Evolutionary conservation across 2,888 invertebrate species (phyloP).

Genomic region (Bombylius discolor): DNA sequence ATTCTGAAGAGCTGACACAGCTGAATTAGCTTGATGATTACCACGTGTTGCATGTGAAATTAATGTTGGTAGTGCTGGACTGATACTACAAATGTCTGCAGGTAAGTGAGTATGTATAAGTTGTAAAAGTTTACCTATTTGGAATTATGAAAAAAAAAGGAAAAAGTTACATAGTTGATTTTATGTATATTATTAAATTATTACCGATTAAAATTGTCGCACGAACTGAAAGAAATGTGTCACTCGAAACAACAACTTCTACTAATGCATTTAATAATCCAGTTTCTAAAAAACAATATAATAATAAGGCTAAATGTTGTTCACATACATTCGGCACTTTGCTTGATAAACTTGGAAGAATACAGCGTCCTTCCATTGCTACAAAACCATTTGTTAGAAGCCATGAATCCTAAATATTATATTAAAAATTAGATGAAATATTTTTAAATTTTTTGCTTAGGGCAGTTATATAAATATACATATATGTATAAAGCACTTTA

Average conservation of each 20-base stretch:
- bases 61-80: conserved; percentile 71
- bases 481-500: too few species aligned
- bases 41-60: conserved; percentile 65
- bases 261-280: conserved; percentile 80
- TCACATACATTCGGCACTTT: conserved; percentile 81
- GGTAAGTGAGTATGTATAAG: conserved; percentile 77
- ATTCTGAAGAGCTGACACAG: conserved; percentile 65
- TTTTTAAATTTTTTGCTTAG: too few species aligned
- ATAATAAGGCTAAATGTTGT: conserved; percentile 76
- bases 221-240: conserved; percentile 79
- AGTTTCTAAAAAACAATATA: conserved; percentile 77
- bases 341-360: conserved; percentile 74
- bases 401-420: conserved; percentile 56
- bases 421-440: too few species aligned
- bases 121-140: conserved; percentile 65
- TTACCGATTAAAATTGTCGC: conserved; percentile 76
- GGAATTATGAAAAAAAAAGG: too few species aligned
- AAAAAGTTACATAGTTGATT: too few species aligned
- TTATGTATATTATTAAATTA: neutral
- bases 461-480: too few species aligned
- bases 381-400: conserved; percentile 85
- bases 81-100: conserved; percentile 69
- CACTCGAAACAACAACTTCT: conserved; percentile 81
- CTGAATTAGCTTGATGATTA: conserved; percentile 69
- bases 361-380: conserved; percentile 76